A percentile compares a stretch with the other conserved stretches of the same genome.
phyloP scores from a whole-genome alignment of 1,140 invertebrate species.

The Macrosteles quadrilineatus region DNA sequence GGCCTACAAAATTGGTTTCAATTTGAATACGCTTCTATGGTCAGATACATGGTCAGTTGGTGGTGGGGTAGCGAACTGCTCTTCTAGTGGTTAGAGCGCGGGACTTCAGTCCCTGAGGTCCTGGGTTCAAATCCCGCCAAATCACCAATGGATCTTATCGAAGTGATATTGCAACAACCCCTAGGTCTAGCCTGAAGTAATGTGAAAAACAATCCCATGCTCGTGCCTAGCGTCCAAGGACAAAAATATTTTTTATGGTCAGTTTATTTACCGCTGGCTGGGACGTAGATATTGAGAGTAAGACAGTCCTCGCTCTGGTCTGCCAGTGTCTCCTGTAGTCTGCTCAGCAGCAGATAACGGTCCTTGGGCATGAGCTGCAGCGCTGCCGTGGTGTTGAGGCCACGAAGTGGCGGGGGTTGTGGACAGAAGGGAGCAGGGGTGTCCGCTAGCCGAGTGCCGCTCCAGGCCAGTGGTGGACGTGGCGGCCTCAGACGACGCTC shows the following conservation, averaged over 20 bases:
- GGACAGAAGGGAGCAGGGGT: conserved; percentile 75
- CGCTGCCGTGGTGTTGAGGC: conserved; percentile 57
- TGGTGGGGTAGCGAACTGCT: conserved; percentile 83
- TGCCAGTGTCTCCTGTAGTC: conserved; percentile 63
- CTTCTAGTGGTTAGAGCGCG: too few species aligned
- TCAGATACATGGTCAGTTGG: conserved; percentile 64
- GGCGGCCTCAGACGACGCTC: conserved; percentile 71
- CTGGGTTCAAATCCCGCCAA: too few species aligned
- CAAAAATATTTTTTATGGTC: too few species aligned
- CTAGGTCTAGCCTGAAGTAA: too few species aligned
- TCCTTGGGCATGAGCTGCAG: conserved; percentile 65
- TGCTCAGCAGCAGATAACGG: conserved; percentile 63
- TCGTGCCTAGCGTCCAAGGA: too few species aligned
- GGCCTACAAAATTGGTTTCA: background rate
- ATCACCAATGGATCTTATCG: too few species aligned
- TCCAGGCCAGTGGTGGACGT: conserved; percentile 66
- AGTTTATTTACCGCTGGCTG: conserved; percentile 78
- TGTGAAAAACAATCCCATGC: too few species aligned
- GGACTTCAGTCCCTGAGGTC: too few species aligned
- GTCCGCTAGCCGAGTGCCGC: conserved; percentile 71
- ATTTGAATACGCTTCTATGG: background rate
- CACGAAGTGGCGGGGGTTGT: conserved; percentile 51
- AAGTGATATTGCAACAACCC: too few species aligned
- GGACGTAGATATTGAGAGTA: conserved; percentile 86
- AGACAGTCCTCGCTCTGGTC: conserved; percentile 91